Base-by-base conservation (phyloP, 2,888 invertebrate genomes). In the Bugula neritina region DNA sequence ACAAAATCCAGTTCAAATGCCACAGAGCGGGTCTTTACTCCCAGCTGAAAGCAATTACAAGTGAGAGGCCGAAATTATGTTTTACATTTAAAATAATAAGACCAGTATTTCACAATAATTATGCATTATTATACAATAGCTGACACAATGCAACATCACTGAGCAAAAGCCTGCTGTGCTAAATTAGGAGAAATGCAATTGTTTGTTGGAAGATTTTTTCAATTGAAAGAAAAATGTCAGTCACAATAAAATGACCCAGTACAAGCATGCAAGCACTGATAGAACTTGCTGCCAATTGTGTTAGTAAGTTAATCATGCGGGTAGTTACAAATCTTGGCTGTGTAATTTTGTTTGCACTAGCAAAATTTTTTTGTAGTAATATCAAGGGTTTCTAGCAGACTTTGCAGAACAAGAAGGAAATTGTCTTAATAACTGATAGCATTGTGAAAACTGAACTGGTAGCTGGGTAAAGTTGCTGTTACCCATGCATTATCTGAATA, bases 401-500 rank as follows among this genome's bases (percentile, higher is more conserved):
- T n/a, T n/a, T n/a, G n/a, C n/a, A n/a, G n/a, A n/a, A n/a, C n/a
- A n/a, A n/a, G n/a, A n/a, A n/a, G n/a, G 43, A 10, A 43, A 17
- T 43, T 43, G 43, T 43, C 10, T 43, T 43, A 43, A 43, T 43
- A 43, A 17, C 5, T 43, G 43, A n/a, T 17, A 43, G 43, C 43
- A 43, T 43, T 43, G 43, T 43, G 43, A 43, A 43, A 17, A 10
- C 43, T 43, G 17, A 43, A 17, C 43, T 17, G 17, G 43, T 43
- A 43, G 43, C 43, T 43, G 17, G 43, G 10, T 10, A 17, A 5
- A 17, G 17, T 43, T 17, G 43, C 43, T 43, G 43, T 17, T 43
- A 43, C 17, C 5, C 43, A 43, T 63, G 63, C 31, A 63, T 63
- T 63, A 63, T 25, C 63, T 63, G 5, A 27, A 10, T n/a, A 31